A percentile compares a stretch with the other conserved stretches of the same genome.
These are phyloP conservation scores for Episyrphus balteatus DNA, from an alignment of 1,140 invertebrate species.

Conservation along the genomic window DNA sequence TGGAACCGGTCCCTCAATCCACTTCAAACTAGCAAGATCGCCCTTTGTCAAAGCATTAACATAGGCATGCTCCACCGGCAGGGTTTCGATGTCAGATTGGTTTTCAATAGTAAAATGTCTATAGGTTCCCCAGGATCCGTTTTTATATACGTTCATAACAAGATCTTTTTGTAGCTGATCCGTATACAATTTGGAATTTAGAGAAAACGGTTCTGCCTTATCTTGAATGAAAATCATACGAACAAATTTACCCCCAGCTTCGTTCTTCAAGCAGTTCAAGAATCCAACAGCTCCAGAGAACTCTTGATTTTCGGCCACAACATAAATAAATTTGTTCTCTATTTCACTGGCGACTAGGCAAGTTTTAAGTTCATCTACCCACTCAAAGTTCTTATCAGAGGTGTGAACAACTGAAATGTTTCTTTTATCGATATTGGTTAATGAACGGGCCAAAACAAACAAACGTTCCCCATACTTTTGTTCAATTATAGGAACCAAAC, in stretches of 20 bases:
- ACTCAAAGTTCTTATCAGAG: slow-evolving; percentile 58
- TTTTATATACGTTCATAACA: slow-evolving; percentile 68
- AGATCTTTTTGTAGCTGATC: slow-evolving; percentile 64
- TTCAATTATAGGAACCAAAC: slow-evolving; percentile 37
- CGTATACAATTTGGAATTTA: slow-evolving; percentile 44
- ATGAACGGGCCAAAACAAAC: slow-evolving; percentile 48
- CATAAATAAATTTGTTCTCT: slow-evolving; percentile 50
- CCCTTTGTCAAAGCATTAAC: slow-evolving; percentile 82
- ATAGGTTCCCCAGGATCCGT: slow-evolving; percentile 73
- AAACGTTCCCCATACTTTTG: slow-evolving; percentile 45
- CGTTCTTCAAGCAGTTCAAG: slow-evolving; percentile 76
- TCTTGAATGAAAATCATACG: slow-evolving; percentile 62
- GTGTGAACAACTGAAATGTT: slow-evolving; percentile 35
- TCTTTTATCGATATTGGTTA: slow-evolving; percentile 26
- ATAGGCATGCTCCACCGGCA: slow-evolving; percentile 79
- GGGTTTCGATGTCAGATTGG: slow-evolving; percentile 43
- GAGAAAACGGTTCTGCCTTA: slow-evolving; percentile 48
- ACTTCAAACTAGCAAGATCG: slow-evolving; percentile 82
- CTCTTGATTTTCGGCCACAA: slow-evolving; percentile 57
- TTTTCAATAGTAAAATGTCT: slow-evolving; percentile 61
- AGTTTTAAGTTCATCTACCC: slow-evolving; percentile 72
- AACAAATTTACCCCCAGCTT: slow-evolving; percentile 65
- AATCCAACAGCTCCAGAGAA: slow-evolving; percentile 73
- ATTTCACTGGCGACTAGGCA: slow-evolving; percentile 48
- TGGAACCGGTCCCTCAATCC: slow-evolving; percentile 80